A percentile compares a stretch with the other conserved stretches of the same genome.
Evolutionary conservation across 1,140 invertebrate species (phyloP).

Genomic region (Bombus sylvicola): DNA sequence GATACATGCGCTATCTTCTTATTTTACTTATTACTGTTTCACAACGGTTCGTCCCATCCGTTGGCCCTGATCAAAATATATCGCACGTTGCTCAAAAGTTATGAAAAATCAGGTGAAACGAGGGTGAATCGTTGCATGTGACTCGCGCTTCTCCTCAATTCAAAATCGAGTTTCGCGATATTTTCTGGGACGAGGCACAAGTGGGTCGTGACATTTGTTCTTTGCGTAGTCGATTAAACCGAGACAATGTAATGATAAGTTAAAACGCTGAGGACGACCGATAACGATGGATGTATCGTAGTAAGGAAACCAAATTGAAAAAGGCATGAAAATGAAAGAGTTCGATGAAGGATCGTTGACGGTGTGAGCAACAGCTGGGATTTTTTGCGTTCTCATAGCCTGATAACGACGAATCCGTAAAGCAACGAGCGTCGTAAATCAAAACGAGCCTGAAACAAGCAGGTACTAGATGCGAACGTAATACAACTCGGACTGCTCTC

Average conservation of each 20-base stretch:
- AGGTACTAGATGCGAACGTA: not conserved
- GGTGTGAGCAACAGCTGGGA: not conserved
- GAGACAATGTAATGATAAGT: no score
- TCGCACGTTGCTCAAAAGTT: not conserved
- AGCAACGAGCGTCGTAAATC: constrained; percentile 13
- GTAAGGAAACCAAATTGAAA: not conserved
- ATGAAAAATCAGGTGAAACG: not conserved
- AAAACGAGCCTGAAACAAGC: not conserved
- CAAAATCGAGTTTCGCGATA: not conserved
- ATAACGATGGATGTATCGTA: not conserved
- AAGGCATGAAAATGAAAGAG: not conserved
- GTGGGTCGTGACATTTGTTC: no score
- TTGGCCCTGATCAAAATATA: not conserved
- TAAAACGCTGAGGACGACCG: no score
- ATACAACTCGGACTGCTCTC: not conserved
- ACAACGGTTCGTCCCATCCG: not conserved
- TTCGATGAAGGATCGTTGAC: not conserved
- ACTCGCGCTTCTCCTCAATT: not conserved
- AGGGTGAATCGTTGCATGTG: not conserved
- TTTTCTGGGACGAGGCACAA: not conserved
- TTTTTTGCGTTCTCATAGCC: not conserved
- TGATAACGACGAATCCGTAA: not conserved
- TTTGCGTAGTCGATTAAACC: no score
- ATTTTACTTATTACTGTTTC: not conserved
- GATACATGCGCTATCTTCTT: not conserved